A percentile compares a stretch with the other conserved stretches of the same genome.
phyloP scores from a whole-genome alignment of 2,797 vertebrate genomes.

The Centroberyx gerrardi region DNA sequence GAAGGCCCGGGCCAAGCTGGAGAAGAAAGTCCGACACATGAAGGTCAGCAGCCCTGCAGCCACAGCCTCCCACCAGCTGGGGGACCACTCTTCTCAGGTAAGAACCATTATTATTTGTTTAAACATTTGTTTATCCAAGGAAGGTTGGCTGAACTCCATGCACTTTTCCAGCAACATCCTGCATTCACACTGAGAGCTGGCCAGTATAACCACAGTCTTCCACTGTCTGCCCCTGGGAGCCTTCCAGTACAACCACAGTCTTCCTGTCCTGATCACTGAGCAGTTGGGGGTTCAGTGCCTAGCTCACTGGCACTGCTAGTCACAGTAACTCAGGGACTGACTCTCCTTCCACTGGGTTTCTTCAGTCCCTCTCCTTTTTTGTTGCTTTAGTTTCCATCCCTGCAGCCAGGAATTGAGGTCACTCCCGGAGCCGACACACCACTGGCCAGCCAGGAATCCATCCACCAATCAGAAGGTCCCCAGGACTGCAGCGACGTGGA shows the following conservation, averaged over 20 bases:
- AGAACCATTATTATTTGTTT: neutral
- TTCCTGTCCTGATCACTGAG: no score
- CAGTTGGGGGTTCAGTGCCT: no score
- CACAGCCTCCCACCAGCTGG: constrained; percentile 32
- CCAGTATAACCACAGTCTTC: no score
- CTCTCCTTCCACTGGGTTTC: neutral
- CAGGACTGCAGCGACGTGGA: constrained; percentile 80
- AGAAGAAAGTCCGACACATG: constrained; percentile 86
- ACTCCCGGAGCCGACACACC: constrained; percentile 30
- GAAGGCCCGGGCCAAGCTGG: constrained; percentile 83
- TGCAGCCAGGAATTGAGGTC: constrained; percentile 43
- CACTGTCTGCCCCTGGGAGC: no score
- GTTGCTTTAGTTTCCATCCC: constrained; percentile 34
- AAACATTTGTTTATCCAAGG: no score
- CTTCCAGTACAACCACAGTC: no score
- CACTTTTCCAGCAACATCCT: no score
- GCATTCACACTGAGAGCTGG: no score
- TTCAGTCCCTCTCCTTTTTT: neutral
- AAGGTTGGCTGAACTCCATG: no score
- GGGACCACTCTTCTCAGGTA: constrained; percentile 38
- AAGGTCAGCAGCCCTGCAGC: constrained; percentile 70
- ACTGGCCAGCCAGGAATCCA: constrained; percentile 44
- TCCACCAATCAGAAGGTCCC: constrained; percentile 62
- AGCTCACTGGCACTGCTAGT: no score
- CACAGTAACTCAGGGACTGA: neutral